phyloP scores from a whole-genome alignment of 2,888 invertebrate genomes.

The Nemurella pictetii region DNA sequence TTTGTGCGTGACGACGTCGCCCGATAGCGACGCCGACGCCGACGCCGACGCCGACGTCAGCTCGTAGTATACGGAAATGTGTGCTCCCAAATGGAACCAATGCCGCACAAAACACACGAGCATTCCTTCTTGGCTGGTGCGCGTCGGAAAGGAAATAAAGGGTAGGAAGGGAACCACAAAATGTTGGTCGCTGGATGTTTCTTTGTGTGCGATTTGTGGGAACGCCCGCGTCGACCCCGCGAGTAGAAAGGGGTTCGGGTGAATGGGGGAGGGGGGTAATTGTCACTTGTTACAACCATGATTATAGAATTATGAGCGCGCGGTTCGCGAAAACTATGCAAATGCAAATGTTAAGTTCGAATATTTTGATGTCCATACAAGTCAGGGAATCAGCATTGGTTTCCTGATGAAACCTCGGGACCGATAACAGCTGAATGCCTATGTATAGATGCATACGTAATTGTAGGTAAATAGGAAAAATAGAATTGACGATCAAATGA shows the following conservation, averaged over 20 bases:
- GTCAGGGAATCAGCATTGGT: no score
- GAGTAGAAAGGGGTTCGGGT: neutral
- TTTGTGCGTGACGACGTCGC: conserved; percentile 22
- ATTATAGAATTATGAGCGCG: neutral
- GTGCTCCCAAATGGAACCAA: conserved; percentile 6
- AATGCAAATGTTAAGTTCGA: neutral
- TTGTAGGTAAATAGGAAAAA: no score
- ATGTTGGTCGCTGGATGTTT: neutral
- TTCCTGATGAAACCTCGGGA: no score
- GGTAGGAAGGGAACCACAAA: neutral
- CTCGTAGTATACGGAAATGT: conserved; percentile 2
- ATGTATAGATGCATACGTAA: no score
- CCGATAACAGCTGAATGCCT: neutral
- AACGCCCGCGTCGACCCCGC: neutral
- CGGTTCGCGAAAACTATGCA: neutral
- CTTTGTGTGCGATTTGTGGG: conserved; percentile 1
- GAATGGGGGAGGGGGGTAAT: neutral
- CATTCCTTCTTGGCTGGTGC: neutral
- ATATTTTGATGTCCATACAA: neutral
- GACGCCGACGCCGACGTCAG: neutral
- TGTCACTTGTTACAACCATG: neutral
- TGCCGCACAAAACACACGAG: neutral
- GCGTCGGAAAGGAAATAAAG: neutral
- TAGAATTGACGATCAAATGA: no score
- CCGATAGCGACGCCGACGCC: conserved; percentile 8